These are phyloP conservation scores for Apodemia hepburni DNA, from an alignment of 2,888 invertebrate genomes.

Conservation along the genomic window DNA sequence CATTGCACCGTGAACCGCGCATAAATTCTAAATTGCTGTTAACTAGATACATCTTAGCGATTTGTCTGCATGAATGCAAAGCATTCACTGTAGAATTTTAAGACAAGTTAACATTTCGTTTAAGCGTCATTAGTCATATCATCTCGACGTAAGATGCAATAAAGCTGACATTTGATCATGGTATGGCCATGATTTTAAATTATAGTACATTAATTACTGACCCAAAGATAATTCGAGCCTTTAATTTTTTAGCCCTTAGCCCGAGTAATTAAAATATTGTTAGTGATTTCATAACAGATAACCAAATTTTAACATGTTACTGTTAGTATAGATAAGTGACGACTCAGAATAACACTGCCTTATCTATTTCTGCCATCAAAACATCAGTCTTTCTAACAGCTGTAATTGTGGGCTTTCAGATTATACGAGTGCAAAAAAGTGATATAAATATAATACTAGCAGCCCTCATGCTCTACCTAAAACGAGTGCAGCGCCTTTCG, in stretches of 20 bases:
- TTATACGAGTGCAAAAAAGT: too few relatives aligned
- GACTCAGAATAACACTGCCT: too few relatives aligned
- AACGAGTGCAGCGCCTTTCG: too few relatives aligned
- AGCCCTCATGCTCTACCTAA: too few relatives aligned
- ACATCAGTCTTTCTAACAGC: too few relatives aligned
- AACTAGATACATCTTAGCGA: constrained; percentile 10
- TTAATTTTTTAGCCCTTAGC: neutral
- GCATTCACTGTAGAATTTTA: neutral
- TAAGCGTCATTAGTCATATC: neutral
- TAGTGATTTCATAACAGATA: neutral
- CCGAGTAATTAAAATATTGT: neutral
- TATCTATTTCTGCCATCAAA: too few relatives aligned
- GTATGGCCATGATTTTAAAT: neutral
- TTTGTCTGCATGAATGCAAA: constrained; percentile 8
- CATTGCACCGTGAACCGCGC: constrained; percentile 40
- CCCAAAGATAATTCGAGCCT: neutral
- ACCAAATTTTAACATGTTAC: too few relatives aligned
- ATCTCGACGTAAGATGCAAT: neutral
- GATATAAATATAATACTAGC: too few relatives aligned
- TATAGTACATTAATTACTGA: neutral
- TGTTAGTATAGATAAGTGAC: too few relatives aligned
- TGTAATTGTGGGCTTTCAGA: too few relatives aligned
- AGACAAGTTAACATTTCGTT: neutral
- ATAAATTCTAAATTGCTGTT: constrained; percentile 41
- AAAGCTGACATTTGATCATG: neutral